Evolutionary conservation across 2,888 invertebrate species (phyloP), one percentile per base, ranked within the genome.

Genomic region (Pterostichus madidus): DNA sequence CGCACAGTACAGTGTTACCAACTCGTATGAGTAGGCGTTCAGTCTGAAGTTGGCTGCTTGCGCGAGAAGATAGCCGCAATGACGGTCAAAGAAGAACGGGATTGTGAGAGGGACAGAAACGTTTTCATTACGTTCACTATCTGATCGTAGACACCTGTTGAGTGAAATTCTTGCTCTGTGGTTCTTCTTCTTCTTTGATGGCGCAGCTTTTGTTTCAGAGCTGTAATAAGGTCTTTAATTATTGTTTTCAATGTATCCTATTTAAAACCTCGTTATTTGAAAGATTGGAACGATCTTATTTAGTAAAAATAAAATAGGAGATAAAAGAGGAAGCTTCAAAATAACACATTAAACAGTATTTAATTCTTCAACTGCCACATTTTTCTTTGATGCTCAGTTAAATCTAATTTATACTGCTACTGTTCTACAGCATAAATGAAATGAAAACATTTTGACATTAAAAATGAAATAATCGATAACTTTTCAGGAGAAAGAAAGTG

Each of bases 71-170:
- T 71, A 71, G 71, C 46, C 46, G 46, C 71, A 71, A 17, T 71
- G 71, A 46, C 71, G 68, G 68, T 80, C 80, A 64, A 80, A 64
- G 64, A 80, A 52, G 71, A 71, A 61, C 44, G 61, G 64, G 64
- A 79, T 68, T 68, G 53, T 56, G 56, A 77, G 56, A 68, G 80
- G 68, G 80, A 68, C 35, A 24, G 80, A 80, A 80, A 80, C 80
- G 80, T 68, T 80, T 80, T 80, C 80, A 80, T 80, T 80, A 80
- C 80, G 80, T 68, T 68, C 52, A 80, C 64, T 68, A 80, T 80
- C 64, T 80, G 80, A 52, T 68, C 68, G 80, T n/a, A 49, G 35
- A 61, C 68, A 80, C 80, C 68, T 80, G 80, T 80, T 80, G 80
- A 68, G 15, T 56, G 35, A 35, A 44, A 52, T 68, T 80, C 76